Conservation (phyloP, 2,113 vertebrate genomes). For the Delphinapterus leucas region DNA sequence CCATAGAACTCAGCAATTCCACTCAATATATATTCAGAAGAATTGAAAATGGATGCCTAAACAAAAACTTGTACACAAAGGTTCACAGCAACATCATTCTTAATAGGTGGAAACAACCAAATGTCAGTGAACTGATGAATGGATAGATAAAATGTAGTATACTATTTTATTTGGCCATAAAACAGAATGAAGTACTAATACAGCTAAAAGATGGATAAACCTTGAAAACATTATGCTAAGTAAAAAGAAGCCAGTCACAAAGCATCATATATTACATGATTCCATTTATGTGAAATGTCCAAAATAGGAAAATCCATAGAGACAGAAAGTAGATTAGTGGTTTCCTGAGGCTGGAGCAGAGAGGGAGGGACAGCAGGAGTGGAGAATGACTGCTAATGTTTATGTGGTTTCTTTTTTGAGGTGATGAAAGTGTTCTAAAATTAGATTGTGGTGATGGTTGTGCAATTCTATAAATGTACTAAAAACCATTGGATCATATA, state of each 20-base stretch:
- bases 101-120: neutral
- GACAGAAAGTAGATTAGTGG: conserved; percentile 26
- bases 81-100: neutral
- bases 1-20: neutral
- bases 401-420: neutral
- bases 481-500: neutral
- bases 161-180: conserved; percentile 11
- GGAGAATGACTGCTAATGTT: neutral
- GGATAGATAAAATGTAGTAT: neutral
- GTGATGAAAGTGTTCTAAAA: conserved; percentile 26
- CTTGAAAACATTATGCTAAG: conserved; percentile 5
- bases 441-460: neutral
- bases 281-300: neutral
- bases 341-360: conserved; percentile 6
- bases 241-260: conserved; percentile 15
- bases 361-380: neutral
- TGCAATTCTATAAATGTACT: neutral
- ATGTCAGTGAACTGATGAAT: neutral
- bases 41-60: neutral
- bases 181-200: neutral
- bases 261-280: neutral
- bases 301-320: neutral
- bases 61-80: conserved; percentile 8
- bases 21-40: neutral
- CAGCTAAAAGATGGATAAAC: neutral